A percentile compares a stretch with the other conserved stretches of the same genome.
Conservation (phyloP, 2,888 invertebrate genomes). For the Ptychoptera albimana region DNA sequence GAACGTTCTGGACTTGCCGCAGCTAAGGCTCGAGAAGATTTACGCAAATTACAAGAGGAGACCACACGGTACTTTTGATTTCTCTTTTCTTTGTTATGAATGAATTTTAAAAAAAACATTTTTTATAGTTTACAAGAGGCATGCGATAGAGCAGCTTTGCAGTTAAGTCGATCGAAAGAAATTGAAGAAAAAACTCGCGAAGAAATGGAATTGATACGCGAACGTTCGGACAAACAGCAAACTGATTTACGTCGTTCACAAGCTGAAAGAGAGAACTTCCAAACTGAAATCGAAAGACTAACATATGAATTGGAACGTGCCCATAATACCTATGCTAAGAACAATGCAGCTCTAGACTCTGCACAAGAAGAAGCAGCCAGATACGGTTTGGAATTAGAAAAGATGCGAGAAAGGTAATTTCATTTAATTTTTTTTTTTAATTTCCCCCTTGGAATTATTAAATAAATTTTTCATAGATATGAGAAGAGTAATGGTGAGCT, state of each 20-base stretch:
- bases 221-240: constrained; percentile 76
- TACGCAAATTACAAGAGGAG: constrained; percentile 76
- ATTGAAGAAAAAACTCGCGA: constrained; percentile 82
- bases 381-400: constrained; percentile 74
- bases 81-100: background rate
- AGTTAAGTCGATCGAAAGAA: constrained; percentile 73
- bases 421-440: no score
- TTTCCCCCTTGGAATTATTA: no score
- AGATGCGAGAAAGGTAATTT: constrained; percentile 60
- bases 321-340: constrained; percentile 72
- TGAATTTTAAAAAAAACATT: no score
- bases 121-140: constrained; percentile 55
- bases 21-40: constrained; percentile 69
- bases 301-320: constrained; percentile 76
- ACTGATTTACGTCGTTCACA: constrained; percentile 67
- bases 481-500: constrained; percentile 71
- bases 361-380: constrained; percentile 79
- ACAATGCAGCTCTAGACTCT: constrained; percentile 71
- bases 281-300: constrained; percentile 68
- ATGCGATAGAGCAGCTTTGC: constrained; percentile 74
- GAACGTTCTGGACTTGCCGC: constrained; percentile 69
- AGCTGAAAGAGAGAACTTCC: constrained; percentile 71
- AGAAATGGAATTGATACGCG: constrained; percentile 75
- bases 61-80: constrained; percentile 36
- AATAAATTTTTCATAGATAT: constrained; percentile 33